Conservation (phyloP, 2,797 vertebrate species). For the Mus caroli region DNA sequence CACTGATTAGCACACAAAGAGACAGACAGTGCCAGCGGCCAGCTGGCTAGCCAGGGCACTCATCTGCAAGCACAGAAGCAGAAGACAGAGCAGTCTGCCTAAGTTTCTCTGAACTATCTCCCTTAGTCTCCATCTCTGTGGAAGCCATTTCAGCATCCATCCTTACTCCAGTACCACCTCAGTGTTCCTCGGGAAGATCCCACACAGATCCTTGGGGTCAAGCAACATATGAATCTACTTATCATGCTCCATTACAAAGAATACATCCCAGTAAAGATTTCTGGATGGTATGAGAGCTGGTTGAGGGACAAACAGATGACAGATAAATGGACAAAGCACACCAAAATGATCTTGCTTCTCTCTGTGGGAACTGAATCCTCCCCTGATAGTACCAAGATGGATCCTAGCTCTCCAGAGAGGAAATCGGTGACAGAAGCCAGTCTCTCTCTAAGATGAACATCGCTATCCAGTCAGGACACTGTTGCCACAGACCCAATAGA, state of each 20-base stretch:
- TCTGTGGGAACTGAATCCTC: not conserved
- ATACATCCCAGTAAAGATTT: not conserved
- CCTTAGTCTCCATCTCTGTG: not conserved
- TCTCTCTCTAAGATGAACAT: not conserved
- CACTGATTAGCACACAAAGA: conserved; percentile 77
- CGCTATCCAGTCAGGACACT: not conserved
- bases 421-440: not conserved
- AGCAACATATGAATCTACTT: not conserved
- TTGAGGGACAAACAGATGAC: not conserved
- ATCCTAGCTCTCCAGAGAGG: not conserved
- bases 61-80: conserved; percentile 40
- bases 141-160: not conserved
- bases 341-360: not conserved
- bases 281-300: not conserved
- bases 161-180: not conserved
- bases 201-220: not conserved
- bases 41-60: conserved; percentile 49
- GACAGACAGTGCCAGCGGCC: conserved; percentile 58
- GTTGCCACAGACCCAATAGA: conserved; percentile 32
- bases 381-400: not conserved
- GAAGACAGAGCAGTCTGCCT: not conserved
- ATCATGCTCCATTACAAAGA: not conserved
- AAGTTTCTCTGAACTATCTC: not conserved
- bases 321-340: not conserved
- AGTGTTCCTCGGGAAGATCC: not conserved